These are phyloP conservation scores for Recurvirostra avosetta DNA, from an alignment of 2,113 vertebrate genomes.

Conservation along the genomic window DNA sequence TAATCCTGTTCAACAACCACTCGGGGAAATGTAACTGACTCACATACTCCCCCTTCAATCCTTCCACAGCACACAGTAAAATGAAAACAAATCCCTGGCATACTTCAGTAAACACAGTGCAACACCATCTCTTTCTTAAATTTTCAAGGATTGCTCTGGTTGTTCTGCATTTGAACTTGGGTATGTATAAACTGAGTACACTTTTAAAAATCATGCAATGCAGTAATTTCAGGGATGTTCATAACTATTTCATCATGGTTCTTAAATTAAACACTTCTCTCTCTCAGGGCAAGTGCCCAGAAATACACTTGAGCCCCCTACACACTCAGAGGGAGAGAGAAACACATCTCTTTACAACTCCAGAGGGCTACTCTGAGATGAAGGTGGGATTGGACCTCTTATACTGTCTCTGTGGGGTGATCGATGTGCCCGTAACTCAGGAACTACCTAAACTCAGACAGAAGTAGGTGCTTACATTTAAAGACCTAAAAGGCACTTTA, in stretches of 20 bases:
- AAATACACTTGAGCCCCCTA: not conserved
- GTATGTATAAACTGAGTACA: not conserved
- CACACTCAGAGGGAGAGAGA: not conserved
- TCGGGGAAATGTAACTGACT: not conserved
- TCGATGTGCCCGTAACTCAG: fast-evolving
- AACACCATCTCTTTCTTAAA: not conserved
- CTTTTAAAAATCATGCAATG: not conserved
- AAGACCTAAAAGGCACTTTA: not conserved
- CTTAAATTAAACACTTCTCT: not conserved
- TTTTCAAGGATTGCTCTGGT: not conserved
- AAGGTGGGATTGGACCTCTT: not conserved
- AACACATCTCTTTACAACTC: fast-evolving
- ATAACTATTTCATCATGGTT: not conserved
- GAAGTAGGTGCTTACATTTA: not conserved
- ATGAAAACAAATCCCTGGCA: not conserved
- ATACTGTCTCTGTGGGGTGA: not conserved
- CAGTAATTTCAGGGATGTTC: not conserved
- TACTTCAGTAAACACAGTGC: not conserved
- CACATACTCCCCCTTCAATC: not conserved
- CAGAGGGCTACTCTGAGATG: not conserved
- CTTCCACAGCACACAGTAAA: not conserved
- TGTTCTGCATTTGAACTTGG: not conserved
- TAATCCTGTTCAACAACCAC: not conserved
- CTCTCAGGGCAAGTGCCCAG: not conserved
- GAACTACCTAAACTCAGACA: not conserved